phyloP scores from a whole-genome alignment of 2,797 vertebrate species.

The Crypturellus tataupa region DNA sequence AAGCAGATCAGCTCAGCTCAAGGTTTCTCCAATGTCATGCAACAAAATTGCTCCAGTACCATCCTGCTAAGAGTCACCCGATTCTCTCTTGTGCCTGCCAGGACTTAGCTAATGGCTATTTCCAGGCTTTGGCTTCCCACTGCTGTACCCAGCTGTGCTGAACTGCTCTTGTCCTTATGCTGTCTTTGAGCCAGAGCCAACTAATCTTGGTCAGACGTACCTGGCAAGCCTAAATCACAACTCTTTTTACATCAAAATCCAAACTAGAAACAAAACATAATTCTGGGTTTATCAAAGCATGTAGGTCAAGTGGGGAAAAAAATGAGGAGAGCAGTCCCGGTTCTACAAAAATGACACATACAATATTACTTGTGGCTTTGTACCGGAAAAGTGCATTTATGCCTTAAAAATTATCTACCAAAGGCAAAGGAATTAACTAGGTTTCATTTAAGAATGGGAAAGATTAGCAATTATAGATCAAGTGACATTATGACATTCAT shows the following conservation, averaged over 20 bases:
- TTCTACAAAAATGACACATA: neutral
- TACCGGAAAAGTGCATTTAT: neutral
- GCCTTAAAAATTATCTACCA: neutral
- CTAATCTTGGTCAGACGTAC: neutral
- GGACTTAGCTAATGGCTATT: conserved; percentile 46
- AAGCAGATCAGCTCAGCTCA: conserved; percentile 1
- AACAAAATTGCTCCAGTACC: conserved; percentile 13
- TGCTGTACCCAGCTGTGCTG: conserved; percentile 48
- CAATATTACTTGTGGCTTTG: neutral
- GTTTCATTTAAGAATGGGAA: neutral
- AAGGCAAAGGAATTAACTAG: neutral
- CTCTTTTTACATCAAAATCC: neutral
- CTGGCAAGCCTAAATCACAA: neutral
- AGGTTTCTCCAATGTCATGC: conserved; percentile 66
- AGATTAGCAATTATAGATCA: neutral
- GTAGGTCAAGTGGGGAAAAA: neutral
- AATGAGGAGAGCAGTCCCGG: neutral
- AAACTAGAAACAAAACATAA: neutral
- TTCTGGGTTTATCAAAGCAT: neutral
- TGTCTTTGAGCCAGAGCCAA: conserved; percentile 41
- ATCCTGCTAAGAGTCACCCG: conserved; percentile 12
- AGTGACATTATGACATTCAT: neutral
- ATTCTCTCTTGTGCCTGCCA: neutral
- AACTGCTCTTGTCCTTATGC: conserved; percentile 61
- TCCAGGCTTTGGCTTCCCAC: conserved; percentile 50